Base-by-base conservation (phyloP, 2,797 vertebrate species). In the Echiichthys vipera region DNA sequence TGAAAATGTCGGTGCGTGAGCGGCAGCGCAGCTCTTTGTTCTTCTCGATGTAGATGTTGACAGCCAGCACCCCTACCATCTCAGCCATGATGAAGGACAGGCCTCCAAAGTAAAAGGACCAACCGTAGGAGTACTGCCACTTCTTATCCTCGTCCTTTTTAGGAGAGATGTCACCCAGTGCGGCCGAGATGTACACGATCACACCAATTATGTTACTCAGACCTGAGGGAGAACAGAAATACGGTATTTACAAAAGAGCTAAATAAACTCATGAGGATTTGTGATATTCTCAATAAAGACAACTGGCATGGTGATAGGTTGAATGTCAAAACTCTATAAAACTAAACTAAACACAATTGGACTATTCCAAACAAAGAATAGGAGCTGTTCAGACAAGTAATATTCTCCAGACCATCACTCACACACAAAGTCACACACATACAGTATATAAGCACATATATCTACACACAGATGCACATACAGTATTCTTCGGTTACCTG, bases 11-110 rank as follows among this genome's bases (percentile, higher is more conserved):
- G 59, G 96, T 95, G 90, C 96, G 96, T 12, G 96, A 96, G 87
- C 96, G 95, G 85, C 96, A 96, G 71, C 96, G 96, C 59, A 97
- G 95, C 91, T 97, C 96, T 81, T 97, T 96, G 94, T 97, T 97
- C 84, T 96, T 96, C 89, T 98, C 97, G 4, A 98, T 98, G 94
- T 98, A 98, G 86, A 98, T 97, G 92, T 98, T 97, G 80, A 98
- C 97, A 0, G 97, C 97, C 80, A 98, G 93, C 46, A 98, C 97
- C 0, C 97, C 97, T 81, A 98, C 96, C 94, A 97, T 97, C 93
- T 98, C 97, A 0, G 97, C 97, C 94, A 98, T 95, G 91, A 98
- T 97, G 92, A 98, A 98, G 34, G 96, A 97, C 83, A 98, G 95
- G 14, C 96, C 97, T 32, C 97, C 97, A 14, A 98, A 98, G 91